A percentile compares a stretch with the other conserved stretches of the same genome.
These are phyloP conservation scores for Calephelis perditalis DNA, from an alignment of 2,888 invertebrate genomes.

Conservation along the genomic window DNA sequence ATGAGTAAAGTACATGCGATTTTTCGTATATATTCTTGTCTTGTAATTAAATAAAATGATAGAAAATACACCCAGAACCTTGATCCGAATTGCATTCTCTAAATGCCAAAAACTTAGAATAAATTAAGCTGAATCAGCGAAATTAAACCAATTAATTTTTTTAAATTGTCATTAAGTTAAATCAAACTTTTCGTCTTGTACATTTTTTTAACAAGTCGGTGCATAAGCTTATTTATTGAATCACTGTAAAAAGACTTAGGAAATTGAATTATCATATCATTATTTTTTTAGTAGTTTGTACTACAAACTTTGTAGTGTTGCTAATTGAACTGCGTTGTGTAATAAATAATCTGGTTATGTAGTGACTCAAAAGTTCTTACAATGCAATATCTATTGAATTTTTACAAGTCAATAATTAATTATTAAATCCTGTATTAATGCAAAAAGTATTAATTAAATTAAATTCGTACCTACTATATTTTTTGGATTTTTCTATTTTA, in stretches of 20 bases:
- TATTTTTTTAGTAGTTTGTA: conserved; percentile 7
- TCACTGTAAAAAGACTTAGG: conserved; percentile 12
- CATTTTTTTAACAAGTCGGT: neutral
- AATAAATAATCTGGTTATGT: too few relatives aligned
- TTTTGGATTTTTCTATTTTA: too few relatives aligned
- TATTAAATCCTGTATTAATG: too few relatives aligned
- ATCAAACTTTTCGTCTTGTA: conserved; percentile 9
- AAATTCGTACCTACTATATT: too few relatives aligned
- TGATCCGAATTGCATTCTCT: neutral
- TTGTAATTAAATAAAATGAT: too few relatives aligned
- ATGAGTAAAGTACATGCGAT: too few relatives aligned
- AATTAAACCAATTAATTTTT: neutral
- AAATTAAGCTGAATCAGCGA: neutral
- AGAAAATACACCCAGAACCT: too few relatives aligned
- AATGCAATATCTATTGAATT: too few relatives aligned
- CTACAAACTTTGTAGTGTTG: neutral
- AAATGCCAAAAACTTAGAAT: neutral
- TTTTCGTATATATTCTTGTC: too few relatives aligned
- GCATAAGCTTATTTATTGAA: conserved; percentile 11
- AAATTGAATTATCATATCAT: conserved; percentile 12
- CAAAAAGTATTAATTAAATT: too few relatives aligned
- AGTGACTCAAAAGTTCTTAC: too few relatives aligned
- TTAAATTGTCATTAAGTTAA: conserved; percentile 2
- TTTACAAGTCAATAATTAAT: too few relatives aligned
- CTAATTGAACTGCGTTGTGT: neutral